Evolutionary conservation across 2,888 invertebrate genomes (phyloP).

Genomic region (Phaedon cochleariae): DNA sequence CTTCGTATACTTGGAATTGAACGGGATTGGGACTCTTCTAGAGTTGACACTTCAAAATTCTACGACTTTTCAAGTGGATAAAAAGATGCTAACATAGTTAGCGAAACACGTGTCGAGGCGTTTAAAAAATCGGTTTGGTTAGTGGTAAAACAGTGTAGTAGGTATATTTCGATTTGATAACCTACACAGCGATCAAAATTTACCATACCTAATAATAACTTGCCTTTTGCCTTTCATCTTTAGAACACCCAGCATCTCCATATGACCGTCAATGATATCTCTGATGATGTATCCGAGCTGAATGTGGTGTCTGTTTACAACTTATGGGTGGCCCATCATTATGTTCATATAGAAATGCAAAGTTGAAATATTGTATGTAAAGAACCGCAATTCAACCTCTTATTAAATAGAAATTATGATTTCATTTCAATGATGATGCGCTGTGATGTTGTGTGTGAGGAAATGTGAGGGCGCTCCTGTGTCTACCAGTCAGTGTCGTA

Average conservation of each 20-base stretch:
- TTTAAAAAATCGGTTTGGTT: no score
- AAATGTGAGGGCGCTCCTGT: not conserved
- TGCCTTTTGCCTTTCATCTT: not conserved
- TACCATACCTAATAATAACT: no score
- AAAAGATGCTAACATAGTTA: no score
- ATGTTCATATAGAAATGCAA: slow-evolving; percentile 33
- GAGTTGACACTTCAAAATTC: no score
- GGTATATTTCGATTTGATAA: no score
- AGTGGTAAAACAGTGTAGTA: no score
- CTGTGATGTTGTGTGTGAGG: not conserved
- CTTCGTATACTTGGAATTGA: no score
- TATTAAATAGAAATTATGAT: slow-evolving; percentile 36
- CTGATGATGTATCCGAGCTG: slow-evolving; percentile 19
- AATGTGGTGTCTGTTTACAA: slow-evolving; percentile 32
- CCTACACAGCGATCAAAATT: no score
- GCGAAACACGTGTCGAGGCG: no score
- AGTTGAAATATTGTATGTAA: slow-evolving; percentile 36
- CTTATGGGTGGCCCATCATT: slow-evolving; percentile 37
- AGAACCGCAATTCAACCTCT: slow-evolving; percentile 29
- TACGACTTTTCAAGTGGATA: no score
- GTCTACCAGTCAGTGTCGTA: not conserved
- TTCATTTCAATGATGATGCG: slow-evolving; percentile 22
- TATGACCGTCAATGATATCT: slow-evolving; percentile 19
- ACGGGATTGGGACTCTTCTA: no score
- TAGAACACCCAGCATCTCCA: not conserved